Evolutionary conservation across 2,113 vertebrate genomes (phyloP).

Genomic region (Prietella phreatophila): DNA sequence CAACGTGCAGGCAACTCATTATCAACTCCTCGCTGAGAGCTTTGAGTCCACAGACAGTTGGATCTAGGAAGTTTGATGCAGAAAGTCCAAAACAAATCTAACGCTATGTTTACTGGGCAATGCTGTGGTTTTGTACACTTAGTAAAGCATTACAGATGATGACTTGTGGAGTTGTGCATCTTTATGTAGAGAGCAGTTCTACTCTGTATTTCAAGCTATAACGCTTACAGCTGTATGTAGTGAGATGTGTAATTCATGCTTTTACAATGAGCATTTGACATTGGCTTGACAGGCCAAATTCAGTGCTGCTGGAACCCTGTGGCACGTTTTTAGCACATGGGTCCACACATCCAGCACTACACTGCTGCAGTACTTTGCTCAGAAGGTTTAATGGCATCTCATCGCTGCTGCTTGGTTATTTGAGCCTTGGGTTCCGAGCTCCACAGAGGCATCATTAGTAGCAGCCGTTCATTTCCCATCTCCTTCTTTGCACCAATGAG

Average conservation of each 20-base stretch:
- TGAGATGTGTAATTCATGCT: neutral
- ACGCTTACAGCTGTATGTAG: neutral
- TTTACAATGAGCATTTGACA: neutral
- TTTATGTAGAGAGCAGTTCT: neutral
- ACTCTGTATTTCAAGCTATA: neutral
- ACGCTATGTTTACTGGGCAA: neutral
- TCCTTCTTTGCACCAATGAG: conserved; percentile 34
- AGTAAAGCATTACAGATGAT: neutral
- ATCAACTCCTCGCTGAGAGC: neutral
- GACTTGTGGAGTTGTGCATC: neutral
- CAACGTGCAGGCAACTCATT: neutral
- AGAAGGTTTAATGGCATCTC: conserved; percentile 37
- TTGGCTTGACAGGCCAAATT: neutral
- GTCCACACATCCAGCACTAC: neutral
- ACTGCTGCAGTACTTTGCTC: neutral
- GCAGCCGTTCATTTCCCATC: conserved; percentile 13
- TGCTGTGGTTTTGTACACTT: neutral
- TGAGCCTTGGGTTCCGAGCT: conserved; percentile 33
- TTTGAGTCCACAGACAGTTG: neutral
- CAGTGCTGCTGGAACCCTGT: neutral
- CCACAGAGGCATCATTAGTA: conserved; percentile 51
- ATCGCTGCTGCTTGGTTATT: conserved; percentile 13
- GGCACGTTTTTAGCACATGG: conserved; percentile 8
- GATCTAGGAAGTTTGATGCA: neutral
- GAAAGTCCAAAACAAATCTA: neutral